A percentile compares a stretch with the other conserved stretches of the same genome.
Evolutionary conservation across 2,888 invertebrate species (phyloP).

Genomic region (Bombylius major): DNA sequence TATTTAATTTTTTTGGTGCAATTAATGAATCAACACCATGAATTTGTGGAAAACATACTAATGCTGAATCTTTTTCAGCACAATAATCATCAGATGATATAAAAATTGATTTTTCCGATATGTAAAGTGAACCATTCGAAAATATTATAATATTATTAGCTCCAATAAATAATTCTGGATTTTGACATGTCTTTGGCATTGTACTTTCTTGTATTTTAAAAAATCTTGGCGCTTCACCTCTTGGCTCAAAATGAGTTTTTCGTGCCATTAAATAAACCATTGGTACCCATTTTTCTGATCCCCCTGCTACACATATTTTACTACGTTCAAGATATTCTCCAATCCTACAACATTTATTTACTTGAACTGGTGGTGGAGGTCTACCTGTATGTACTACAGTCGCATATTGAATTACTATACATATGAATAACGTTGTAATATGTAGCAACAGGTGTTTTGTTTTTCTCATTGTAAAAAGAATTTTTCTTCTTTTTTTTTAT

Average conservation of each 20-base stretch:
- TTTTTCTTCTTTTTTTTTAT: background rate
- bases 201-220: constrained; percentile 35
- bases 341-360: constrained; percentile 44
- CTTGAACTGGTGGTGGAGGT: constrained; percentile 27
- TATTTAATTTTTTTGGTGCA: constrained; percentile 23
- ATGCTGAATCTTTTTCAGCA: constrained; percentile 49
- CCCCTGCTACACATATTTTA: constrained; percentile 31
- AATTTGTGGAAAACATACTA: constrained; percentile 44
- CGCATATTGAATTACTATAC: background rate
- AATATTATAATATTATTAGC: constrained; percentile 38
- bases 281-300: constrained; percentile 41
- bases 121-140: constrained; percentile 50
- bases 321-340: constrained; percentile 38
- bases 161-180: constrained; percentile 29
- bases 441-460: constrained; percentile 4
- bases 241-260: constrained; percentile 31
- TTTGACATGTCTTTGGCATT: constrained; percentile 29
- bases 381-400: background rate
- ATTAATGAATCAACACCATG: constrained; percentile 21
- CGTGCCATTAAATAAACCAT: constrained; percentile 43
- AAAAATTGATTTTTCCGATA: constrained; percentile 38
- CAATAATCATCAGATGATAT: constrained; percentile 52
- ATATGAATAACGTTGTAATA: background rate
- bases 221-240: constrained; percentile 34
- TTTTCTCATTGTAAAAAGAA: background rate